These are phyloP conservation scores for Ennomos quercinarius DNA, from an alignment of 2,888 invertebrate genomes.

Conservation along the genomic window DNA sequence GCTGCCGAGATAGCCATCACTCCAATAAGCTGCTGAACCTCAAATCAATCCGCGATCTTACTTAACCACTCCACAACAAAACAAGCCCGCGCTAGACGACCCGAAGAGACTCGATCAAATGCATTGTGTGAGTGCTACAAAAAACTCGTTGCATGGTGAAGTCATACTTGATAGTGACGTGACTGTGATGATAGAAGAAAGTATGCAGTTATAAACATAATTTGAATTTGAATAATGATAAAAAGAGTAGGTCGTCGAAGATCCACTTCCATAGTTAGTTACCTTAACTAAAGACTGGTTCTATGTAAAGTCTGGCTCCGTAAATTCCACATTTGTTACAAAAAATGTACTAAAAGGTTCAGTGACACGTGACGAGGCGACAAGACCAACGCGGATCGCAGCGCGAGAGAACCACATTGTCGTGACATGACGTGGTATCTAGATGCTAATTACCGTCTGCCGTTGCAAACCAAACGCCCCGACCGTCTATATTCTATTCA, in stretches of 20 bases:
- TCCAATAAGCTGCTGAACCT: constrained; percentile 39
- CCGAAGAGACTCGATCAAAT: constrained; percentile 8
- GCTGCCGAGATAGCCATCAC: constrained; percentile 37
- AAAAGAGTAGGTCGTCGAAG: neutral
- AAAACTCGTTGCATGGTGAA: constrained; percentile 20
- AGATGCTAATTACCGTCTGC: constrained; percentile 76
- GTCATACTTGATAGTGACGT: constrained; percentile 7
- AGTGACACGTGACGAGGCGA: constrained; percentile 61
- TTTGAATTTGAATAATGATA: too few species aligned
- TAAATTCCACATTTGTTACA: constrained; percentile 36
- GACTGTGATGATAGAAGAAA: constrained; percentile 13
- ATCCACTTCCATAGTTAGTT: constrained; percentile 8
- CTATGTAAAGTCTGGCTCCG: constrained; percentile 26
- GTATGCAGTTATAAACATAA: neutral
- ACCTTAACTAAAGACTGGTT: constrained; percentile 17
- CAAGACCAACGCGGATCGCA: constrained; percentile 52
- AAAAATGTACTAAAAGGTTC: constrained; percentile 56
- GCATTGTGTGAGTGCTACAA: constrained; percentile 8
- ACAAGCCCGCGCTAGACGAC: constrained; percentile 21
- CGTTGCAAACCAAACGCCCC: constrained; percentile 58
- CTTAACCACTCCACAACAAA: constrained; percentile 20
- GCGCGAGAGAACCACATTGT: constrained; percentile 55
- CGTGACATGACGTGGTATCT: constrained; percentile 73
- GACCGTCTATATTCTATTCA: constrained; percentile 40
- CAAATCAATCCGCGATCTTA: constrained; percentile 18